Base-by-base conservation (phyloP, 2,888 invertebrate genomes). In the Lysandra coridon region DNA sequence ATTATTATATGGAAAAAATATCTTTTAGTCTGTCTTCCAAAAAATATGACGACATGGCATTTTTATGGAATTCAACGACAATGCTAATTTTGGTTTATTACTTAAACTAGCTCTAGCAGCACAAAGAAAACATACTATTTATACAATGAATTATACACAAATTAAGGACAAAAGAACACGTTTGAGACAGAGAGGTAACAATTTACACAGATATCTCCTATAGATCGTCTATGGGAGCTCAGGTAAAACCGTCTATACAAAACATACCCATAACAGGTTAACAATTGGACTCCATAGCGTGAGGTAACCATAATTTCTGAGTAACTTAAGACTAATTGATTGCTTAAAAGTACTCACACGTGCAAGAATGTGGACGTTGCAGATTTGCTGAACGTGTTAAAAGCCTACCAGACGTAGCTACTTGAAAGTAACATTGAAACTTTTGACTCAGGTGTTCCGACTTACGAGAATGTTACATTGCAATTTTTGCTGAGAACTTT, bases 351-450 rank as follows among this genome's bases (percentile, higher is more conserved):
- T 44, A 64, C 62, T 85, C 87, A 87, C 88, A 88, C 93, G 93
- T 92, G 93, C 89, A 88, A 88, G 92, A 91, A 93, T 92, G 92
- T 86, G 86, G 87, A 86, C 86, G 85, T 89, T 89, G 89, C 87
- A 89, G 92, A 93, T 92, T 92, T 89, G 86, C 85, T 85, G 84
- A 86, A 87, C 86, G 85, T 86, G 85, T 85, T 85, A 86, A 84
- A 78, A 79, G 69, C 78, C 75, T 76, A 76, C 44, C 75, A 62
- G 33, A 17, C 73, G 40, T 76, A 53, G 12, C 23, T 44, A 74
- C 74, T 44, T 74, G 7, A 73, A 40, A 40, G 73, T 74, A 74
- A 40, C 74, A 44, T 74, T 74, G 40, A 74, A 74, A 44, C 40
- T 74, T 74, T 74, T 44, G 23, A 74, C 44, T 74, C 74, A 74